phyloP scores from a whole-genome alignment of 2,888 invertebrate genomes.

The Melinopterus prodromus region DNA sequence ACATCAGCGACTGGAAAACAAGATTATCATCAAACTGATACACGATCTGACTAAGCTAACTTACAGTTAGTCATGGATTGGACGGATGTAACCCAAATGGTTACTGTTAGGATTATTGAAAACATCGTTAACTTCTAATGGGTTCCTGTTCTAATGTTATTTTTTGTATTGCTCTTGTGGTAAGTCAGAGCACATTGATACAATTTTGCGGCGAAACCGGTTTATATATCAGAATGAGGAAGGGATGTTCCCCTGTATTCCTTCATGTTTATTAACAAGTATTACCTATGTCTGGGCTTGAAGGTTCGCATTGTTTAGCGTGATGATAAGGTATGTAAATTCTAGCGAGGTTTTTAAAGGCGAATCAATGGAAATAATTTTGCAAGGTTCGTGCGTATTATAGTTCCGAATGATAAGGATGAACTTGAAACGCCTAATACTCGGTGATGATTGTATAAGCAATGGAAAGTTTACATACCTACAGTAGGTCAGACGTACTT shows the following conservation, averaged over 20 bases:
- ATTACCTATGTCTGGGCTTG: not conserved
- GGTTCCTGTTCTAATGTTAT: not conserved
- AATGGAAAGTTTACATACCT: too few relatives aligned
- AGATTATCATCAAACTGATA: not conserved
- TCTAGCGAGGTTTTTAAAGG: not conserved
- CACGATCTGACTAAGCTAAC: not conserved
- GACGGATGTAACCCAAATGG: not conserved
- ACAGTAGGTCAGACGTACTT: too few relatives aligned
- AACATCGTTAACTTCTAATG: not conserved
- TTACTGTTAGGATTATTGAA: not conserved
- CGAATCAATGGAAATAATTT: not conserved
- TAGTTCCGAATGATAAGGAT: too few relatives aligned
- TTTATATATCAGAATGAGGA: not conserved
- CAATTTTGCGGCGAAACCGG: not conserved
- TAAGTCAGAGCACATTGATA: not conserved
- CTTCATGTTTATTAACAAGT: not conserved
- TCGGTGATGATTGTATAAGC: too few relatives aligned
- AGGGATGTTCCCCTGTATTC: not conserved
- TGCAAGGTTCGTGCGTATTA: too few relatives aligned
- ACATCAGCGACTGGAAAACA: conserved; percentile 70
- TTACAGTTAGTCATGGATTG: not conserved
- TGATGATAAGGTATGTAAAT: not conserved
- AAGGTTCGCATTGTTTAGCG: not conserved
- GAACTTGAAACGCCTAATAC: too few relatives aligned
- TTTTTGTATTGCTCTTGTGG: not conserved